phyloP scores from a whole-genome alignment of 2,888 invertebrate species.

The Diadegma fenestrale region DNA sequence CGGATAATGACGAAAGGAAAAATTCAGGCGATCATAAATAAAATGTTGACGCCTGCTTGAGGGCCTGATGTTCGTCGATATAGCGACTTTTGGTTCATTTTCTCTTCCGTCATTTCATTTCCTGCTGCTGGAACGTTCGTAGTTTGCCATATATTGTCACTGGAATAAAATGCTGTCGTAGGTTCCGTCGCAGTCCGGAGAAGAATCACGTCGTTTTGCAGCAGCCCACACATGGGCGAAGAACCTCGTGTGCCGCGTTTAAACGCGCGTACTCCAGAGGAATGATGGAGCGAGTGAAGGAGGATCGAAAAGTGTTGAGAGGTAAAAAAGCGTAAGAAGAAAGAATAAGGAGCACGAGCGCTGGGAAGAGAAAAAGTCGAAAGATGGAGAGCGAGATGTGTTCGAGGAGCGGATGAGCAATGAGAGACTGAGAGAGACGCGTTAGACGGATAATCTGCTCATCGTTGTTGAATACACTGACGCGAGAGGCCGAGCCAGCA shows the following conservation, averaged over 20 bases:
- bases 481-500: neutral
- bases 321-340: constrained; percentile 2
- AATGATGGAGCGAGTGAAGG: constrained; percentile 14
- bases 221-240: constrained; percentile 54
- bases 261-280: constrained; percentile 1
- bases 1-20: constrained; percentile 71
- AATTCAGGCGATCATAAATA: constrained; percentile 76
- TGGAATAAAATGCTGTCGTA: constrained; percentile 63
- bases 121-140: neutral
- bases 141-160: constrained; percentile 34
- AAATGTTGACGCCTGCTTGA: constrained; percentile 73
- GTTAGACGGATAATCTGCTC: constrained; percentile 36
- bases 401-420: constrained; percentile 42
- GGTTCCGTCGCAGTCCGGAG: constrained; percentile 49
- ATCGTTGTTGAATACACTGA: constrained; percentile 31
- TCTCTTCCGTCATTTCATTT: constrained; percentile 12
- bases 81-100: constrained; percentile 29
- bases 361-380: neutral
- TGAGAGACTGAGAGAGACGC: constrained; percentile 17
- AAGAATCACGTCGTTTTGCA: constrained; percentile 49
- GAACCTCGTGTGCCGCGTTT: neutral
- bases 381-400: constrained; percentile 22
- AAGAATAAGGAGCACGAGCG: neutral
- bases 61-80: constrained; percentile 67
- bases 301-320: constrained; percentile 7